Evolutionary conservation across 2,888 invertebrate species (phyloP).

Genomic region (Lingula anatina): DNA sequence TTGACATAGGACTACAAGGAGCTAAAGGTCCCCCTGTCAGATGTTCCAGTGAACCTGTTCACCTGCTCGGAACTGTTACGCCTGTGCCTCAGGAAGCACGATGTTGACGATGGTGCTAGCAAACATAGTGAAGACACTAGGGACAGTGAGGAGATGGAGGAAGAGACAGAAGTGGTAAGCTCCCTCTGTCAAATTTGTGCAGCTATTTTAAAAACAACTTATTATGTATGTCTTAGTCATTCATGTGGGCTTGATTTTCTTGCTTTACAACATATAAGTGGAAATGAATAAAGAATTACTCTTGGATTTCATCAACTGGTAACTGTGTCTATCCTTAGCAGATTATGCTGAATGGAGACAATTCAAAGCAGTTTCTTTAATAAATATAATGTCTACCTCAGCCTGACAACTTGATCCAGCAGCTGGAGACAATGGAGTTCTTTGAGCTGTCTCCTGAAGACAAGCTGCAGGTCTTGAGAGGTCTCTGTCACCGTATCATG

Average conservation of each 20-base stretch:
- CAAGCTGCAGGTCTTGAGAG: slow-evolving; percentile 40
- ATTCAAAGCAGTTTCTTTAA: too few relatives aligned
- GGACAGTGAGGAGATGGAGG: slow-evolving; percentile 14
- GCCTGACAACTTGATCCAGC: slow-evolving; percentile 39
- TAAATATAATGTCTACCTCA: too few relatives aligned
- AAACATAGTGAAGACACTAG: slow-evolving; percentile 20
- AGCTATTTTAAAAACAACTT: neutral
- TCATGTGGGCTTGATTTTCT: too few relatives aligned
- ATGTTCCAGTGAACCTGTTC: slow-evolving; percentile 41
- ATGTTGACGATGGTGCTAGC: slow-evolving; percentile 17
- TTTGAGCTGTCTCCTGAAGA: slow-evolving; percentile 33
- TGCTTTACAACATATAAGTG: too few relatives aligned
- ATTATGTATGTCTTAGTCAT: too few relatives aligned
- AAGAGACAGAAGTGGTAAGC: slow-evolving; percentile 30
- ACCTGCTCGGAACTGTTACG: slow-evolving; percentile 43
- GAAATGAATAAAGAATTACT: too few relatives aligned
- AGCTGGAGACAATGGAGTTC: slow-evolving; percentile 40
- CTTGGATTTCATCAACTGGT: too few relatives aligned
- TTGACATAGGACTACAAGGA: slow-evolving; percentile 46
- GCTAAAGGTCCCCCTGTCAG: slow-evolving; percentile 31
- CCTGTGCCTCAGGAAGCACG: slow-evolving; percentile 37
- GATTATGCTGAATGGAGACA: too few relatives aligned
- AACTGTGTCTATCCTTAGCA: too few relatives aligned
- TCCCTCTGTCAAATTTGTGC: too few relatives aligned
- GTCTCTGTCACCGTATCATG: slow-evolving; percentile 46